These are phyloP conservation scores for Aspidiotus destructor DNA, from an alignment of 2,888 invertebrate species.

Conservation along the genomic window DNA sequence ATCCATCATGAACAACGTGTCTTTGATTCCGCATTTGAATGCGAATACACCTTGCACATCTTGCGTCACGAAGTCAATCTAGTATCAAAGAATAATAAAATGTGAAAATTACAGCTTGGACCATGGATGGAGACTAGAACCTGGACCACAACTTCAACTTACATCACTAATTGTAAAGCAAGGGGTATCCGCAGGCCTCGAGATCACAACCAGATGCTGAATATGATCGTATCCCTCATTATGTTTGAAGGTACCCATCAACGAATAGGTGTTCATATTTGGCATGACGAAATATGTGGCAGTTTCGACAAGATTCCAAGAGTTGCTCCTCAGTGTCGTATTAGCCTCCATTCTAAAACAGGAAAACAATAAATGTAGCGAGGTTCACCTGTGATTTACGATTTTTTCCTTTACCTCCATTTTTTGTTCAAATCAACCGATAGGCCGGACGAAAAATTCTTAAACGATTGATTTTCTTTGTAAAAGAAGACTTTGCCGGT, in stretches of 20 bases:
- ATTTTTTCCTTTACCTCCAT: conserved; percentile 43
- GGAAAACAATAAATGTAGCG: not conserved
- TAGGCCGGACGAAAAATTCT: conserved; percentile 47
- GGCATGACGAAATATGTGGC: conserved; percentile 29
- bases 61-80: conserved; percentile 8
- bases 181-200: conserved; percentile 15
- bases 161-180: conserved; percentile 28
- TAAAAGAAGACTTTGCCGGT: conserved; percentile 36
- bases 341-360: conserved; percentile 31
- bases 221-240: conserved; percentile 14
- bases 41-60: conserved; percentile 23
- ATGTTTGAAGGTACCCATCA: conserved; percentile 8
- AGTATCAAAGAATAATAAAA: not conserved
- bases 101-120: not conserved
- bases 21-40: conserved; percentile 26
- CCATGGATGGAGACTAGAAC: no score
- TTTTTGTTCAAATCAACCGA: conserved; percentile 49
- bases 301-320: conserved; percentile 14
- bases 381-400: not conserved
- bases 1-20: conserved; percentile 19
- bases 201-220: conserved; percentile 18
- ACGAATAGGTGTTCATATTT: conserved; percentile 15
- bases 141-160: not conserved
- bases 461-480: conserved; percentile 49
- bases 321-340: conserved; percentile 28